These are phyloP conservation scores for Hyalella azteca DNA, from an alignment of 2,888 invertebrate species.

Conservation along the genomic window DNA sequence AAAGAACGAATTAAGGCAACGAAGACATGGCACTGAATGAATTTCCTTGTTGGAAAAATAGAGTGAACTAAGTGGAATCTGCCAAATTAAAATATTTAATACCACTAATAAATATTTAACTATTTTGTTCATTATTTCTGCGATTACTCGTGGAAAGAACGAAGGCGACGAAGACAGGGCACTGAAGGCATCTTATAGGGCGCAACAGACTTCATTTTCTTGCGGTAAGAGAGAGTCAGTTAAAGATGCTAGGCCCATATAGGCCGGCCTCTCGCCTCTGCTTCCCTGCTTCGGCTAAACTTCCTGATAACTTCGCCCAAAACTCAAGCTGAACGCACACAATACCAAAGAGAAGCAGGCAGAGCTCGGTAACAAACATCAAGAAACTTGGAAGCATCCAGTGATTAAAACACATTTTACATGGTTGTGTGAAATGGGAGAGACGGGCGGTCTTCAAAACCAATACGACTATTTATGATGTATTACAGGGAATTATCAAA, in stretches of 20 bases:
- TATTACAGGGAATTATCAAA: too few species aligned
- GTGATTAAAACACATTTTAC: too few species aligned
- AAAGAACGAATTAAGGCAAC: neutral
- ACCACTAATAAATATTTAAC: too few species aligned
- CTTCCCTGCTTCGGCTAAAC: constrained; percentile 6
- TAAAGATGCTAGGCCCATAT: constrained; percentile 31
- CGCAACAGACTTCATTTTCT: constrained; percentile 31
- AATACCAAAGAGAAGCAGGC: neutral
- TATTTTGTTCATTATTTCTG: neutral
- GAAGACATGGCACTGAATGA: constrained; percentile 17
- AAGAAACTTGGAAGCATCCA: too few species aligned
- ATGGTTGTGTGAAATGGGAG: too few species aligned
- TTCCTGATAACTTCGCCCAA: constrained; percentile 26
- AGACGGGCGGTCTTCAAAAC: too few species aligned
- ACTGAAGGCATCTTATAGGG: constrained; percentile 27
- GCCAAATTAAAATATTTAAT: too few species aligned
- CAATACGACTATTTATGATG: too few species aligned
- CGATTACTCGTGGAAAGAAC: neutral
- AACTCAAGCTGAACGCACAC: constrained; percentile 14
- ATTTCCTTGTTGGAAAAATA: too few species aligned
- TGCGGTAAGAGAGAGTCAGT: constrained; percentile 35
- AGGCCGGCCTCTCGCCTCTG: constrained; percentile 28
- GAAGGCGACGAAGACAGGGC: constrained; percentile 27
- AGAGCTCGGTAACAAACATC: too few species aligned
- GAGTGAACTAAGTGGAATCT: too few species aligned